Base-by-base conservation (phyloP, 2,113 vertebrate genomes). In the Gavia stellata region DNA sequence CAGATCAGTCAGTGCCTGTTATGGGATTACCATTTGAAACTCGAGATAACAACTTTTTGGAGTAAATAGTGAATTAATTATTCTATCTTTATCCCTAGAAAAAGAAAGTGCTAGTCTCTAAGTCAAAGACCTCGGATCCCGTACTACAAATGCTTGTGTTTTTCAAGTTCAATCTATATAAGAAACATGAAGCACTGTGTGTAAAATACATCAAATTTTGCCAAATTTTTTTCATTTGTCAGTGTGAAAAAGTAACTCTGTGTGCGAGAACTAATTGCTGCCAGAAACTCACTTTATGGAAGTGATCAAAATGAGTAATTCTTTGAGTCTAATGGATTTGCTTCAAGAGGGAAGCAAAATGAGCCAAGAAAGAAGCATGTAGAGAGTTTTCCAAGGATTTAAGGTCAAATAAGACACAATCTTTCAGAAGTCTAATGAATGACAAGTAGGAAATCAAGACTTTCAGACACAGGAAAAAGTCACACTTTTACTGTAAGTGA, bases 281-380 rank as follows among this genome's bases (percentile, higher is more conserved):
- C 74, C 94, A 96, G 87, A 95, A 96, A 88, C 10, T 87, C 82
- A 80, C 55, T 92, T 88, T 92, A 86, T 73, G 78, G 79, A 92
- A 95, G 63, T 40, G 75, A 93, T 95, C 79, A 92, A 83, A 88
- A 95, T 95, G 91, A 95, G 55, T 83, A 88, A 88, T 93, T 95
- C 81, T 90, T 94, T 90, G 63, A 92, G 47, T 83, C 50, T 93
- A 87, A 92, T 66, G 33, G 84, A 88, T 83, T 91, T 96, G 20
- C 74, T 94, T 96, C 79, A 74, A 94, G 50, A 87, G 16, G 26
- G 55, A 90, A 88, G 47, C 29, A 88, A 94, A 91, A 88, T 62
- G 85, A 95, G 79, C 87, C 91, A 94, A 78, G 49, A 83, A 86
- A 94, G 77, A 87, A 81, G n/a, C 45, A 67, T 56, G 36, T 9